Base-by-base conservation (phyloP, 2,888 invertebrate species). In the Oligia strigilis region DNA sequence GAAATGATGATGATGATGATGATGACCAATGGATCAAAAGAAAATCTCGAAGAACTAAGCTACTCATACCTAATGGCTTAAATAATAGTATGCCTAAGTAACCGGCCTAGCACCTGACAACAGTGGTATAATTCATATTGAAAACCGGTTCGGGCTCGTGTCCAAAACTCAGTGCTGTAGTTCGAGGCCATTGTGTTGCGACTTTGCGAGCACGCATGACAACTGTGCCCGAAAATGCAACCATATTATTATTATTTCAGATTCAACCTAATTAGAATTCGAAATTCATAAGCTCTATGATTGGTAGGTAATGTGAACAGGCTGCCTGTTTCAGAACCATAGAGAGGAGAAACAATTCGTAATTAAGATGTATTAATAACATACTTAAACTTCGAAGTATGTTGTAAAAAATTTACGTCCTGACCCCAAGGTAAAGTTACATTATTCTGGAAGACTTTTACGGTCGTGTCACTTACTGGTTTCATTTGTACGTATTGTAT, bases 401-500 rank as follows among this genome's bases (percentile, higher is more conserved):
- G 62, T 66, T 62, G 19, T 75, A 74, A 83, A 86, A 74, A 77
- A 73, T 3, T n/a, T 49, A 83, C 29, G 55, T 87, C 62, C 46
- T 60, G 46, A 23, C 65, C 65, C 43, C 55, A 43, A 75, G 83
- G 84, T 88, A 90, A 89, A 86, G 87, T 86, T 81, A 85, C 78
- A 80, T 49, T 72, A 81, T 77, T 86, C 87, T 89, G 92, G 88
- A 89, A 89, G 81, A 58, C 66, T 58, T 91, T 92, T 91, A 92
- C 88, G 85, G 85, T 79, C 87, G 79, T 86, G 82, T 83, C 85
- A 86, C 85, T 89, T 87, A 87, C 84, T 81, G 78, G 82, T 90
- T 92, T 92, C 91, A 91, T 91, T 88, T 84, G 82, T 77, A 84
- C 82, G 87, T 82, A 89, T 87, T 87, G 82, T 84, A 85, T 85